These are phyloP conservation scores for Circaetus cinerascens DNA, from an alignment of 2,113 vertebrate genomes.

Conservation along the genomic window DNA sequence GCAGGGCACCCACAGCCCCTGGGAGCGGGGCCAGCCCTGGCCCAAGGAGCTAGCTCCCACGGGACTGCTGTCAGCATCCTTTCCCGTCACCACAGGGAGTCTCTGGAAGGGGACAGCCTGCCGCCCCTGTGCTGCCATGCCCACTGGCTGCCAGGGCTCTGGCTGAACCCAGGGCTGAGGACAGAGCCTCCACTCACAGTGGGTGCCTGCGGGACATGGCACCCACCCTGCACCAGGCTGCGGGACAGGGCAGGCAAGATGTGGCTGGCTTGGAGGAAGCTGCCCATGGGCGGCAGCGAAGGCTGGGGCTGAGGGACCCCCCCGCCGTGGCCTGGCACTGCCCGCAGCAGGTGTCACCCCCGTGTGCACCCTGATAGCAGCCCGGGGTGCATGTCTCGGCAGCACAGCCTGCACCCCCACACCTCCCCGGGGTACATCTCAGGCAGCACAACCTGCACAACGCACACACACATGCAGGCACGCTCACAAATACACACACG, in stretches of 20 bases:
- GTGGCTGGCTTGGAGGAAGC: background rate
- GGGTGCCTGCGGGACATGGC: background rate
- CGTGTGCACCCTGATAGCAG: background rate
- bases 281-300: accelerated
- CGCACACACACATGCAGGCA: background rate
- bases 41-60: background rate
- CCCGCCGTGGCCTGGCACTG: background rate
- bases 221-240: background rate
- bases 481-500: too few species aligned
- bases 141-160: background rate
- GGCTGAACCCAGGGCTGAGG: background rate
- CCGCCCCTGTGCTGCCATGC: background rate
- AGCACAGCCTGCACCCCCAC: too few species aligned
- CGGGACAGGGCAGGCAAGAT: background rate
- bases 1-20: background rate
- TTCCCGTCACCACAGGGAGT: accelerated
- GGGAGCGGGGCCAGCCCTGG: background rate
- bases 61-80: background rate
- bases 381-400: accelerated
- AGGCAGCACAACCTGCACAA: background rate
- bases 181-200: background rate
- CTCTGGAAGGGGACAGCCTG: background rate
- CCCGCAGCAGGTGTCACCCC: accelerated
- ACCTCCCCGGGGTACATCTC: background rate
- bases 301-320: background rate